Evolutionary conservation across 2,888 invertebrate genomes (phyloP), one percentile per base, ranked within the genome.

Genomic region (Caenorhabditis auriculariae): DNA sequence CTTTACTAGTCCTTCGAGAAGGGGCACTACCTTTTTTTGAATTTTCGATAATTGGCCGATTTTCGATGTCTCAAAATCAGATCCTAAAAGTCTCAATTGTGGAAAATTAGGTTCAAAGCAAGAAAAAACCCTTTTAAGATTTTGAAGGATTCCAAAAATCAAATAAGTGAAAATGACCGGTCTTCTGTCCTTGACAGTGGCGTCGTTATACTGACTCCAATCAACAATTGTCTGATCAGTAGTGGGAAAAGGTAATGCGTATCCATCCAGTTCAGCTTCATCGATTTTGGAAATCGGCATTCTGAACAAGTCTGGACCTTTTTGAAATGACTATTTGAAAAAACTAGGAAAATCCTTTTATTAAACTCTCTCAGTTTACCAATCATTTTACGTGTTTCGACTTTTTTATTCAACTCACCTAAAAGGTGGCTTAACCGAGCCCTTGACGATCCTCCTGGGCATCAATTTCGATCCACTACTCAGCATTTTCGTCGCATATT

Each of bases 141-240:
- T n/a, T n/a, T n/a, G n/a, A n/a, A n/a, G n/a, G n/a, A n/a, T n/a
- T n/a, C n/a, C n/a, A n/a, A n/a, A n/a, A n/a, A n/a, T n/a, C n/a
- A n/a, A n/a, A n/a, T n/a, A n/a, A n/a, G n/a, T n/a, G n/a, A n/a
- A n/a, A n/a, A n/a, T n/a, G n/a, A 85, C 87, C 0, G 94, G 93
- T 4, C 91, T 87, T 68, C 87, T 85, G 52, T 88, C 87, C 0
- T 87, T 86, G 1, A 84, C 82, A 39, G 89, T 88, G 80, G 87
- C 88, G 21, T 91, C 86, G 80, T 86, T 87, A 47, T 90, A 86
- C 82, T 94, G 93, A 0, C 91, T 88, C 44, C 94, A 76, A 41
- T 82, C 76, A 19, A 84, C 84, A 47, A 85, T 83, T n/a, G 84
- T 83, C 50, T 82, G 81, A 72, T 85, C 85, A 63, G 83, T 81